Conservation (phyloP, 2,888 invertebrate genomes). For the Mesoligia furuncula region DNA sequence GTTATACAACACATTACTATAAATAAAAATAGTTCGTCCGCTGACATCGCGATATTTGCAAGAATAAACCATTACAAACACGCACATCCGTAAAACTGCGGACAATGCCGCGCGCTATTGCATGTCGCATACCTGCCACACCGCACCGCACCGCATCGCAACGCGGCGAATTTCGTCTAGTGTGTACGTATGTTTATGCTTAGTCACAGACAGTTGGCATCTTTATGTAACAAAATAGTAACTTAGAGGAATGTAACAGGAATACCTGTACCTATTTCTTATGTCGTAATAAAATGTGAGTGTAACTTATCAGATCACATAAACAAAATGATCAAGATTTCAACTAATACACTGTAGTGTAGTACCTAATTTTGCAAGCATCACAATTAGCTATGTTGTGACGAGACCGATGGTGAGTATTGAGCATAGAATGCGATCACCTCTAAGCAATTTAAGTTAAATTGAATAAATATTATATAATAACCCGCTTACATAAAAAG, state of each 20-base stretch:
- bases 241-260: not conserved
- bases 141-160: no score
- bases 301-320: not conserved
- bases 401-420: not conserved
- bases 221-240: not conserved
- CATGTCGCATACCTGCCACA: not conserved
- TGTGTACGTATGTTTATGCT: constrained; percentile 27
- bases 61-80: constrained; percentile 57
- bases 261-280: not conserved
- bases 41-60: constrained; percentile 51
- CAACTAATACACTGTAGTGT: not conserved
- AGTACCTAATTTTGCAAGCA: not conserved
- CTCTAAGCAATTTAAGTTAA: constrained; percentile 22
- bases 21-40: constrained; percentile 31
- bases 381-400: not conserved
- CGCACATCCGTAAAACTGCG: constrained; percentile 30
- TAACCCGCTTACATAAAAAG: not conserved
- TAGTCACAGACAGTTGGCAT: not conserved
- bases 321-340: not conserved
- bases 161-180: not conserved
- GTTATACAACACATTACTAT: constrained; percentile 14
- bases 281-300: not conserved
- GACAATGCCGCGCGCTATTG: constrained; percentile 4
- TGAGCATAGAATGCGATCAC: constrained; percentile 1
- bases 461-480: constrained; percentile 18